Percentiles rank a stretch among this genome's conserved stretches.
Evolutionary conservation across 2,797 vertebrate species (phyloP).

Genomic region (Miichthys miiuy): DNA sequence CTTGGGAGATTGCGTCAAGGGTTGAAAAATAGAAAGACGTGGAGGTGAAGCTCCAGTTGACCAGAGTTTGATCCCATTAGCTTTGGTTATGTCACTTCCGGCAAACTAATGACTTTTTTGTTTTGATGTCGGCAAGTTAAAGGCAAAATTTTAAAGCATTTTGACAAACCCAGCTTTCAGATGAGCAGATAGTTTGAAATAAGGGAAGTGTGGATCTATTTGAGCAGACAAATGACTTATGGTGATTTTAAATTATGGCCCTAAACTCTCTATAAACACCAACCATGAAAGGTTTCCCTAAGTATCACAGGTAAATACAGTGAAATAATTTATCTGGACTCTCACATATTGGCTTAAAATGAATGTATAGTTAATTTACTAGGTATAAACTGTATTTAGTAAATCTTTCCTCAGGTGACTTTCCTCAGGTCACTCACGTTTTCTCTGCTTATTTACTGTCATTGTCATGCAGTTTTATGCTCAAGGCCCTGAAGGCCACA

Average conservation of each 20-base stretch:
- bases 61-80: slow-evolving; percentile 63
- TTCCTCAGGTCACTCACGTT: slow-evolving; percentile 16
- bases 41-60: slow-evolving; percentile 52
- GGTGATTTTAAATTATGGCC: not conserved
- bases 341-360: not conserved
- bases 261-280: not conserved
- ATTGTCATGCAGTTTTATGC: slow-evolving; percentile 77
- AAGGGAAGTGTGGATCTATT: not conserved
- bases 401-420: slow-evolving; percentile 33
- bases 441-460: slow-evolving; percentile 47
- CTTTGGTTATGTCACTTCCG: slow-evolving; percentile 31
- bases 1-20: slow-evolving; percentile 35
- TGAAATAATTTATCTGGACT: not conserved
- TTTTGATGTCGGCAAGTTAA: slow-evolving; percentile 26
- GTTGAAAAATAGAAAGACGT: slow-evolving; percentile 37
- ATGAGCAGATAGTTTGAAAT: slow-evolving; percentile 28
- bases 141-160: slow-evolving; percentile 18
- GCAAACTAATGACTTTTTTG: slow-evolving; percentile 35
- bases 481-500: slow-evolving; percentile 55
- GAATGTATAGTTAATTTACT: slow-evolving; percentile 10
- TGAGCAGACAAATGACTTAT: not conserved
- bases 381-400: slow-evolving; percentile 8
- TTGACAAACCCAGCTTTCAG: slow-evolving; percentile 22
- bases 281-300: accelerated
- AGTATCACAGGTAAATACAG: not conserved